A percentile compares a stretch with the other conserved stretches of the same genome.
Conservation (phyloP, 2,113 vertebrate species). For the Canis aureus region DNA sequence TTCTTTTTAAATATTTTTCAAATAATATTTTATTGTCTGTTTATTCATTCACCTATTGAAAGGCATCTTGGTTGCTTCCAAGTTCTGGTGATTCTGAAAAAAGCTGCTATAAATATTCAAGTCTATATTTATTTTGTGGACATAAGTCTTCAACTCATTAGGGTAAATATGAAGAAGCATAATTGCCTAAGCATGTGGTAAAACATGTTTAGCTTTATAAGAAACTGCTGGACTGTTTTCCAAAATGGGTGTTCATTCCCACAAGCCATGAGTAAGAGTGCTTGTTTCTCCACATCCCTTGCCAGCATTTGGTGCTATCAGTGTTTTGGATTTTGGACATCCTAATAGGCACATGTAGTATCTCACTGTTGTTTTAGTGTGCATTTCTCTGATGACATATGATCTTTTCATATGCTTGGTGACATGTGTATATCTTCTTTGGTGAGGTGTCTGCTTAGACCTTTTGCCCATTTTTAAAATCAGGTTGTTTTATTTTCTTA, state of each 20-base stretch:
- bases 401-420: neutral
- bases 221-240: neutral
- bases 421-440: neutral
- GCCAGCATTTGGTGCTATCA: neutral
- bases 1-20: neutral
- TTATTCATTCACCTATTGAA: neutral
- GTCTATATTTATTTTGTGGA: neutral
- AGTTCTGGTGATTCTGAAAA: neutral
- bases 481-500: neutral
- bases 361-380: neutral
- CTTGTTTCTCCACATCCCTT: neutral
- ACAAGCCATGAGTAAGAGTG: neutral
- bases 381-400: neutral
- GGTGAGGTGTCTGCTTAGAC: neutral
- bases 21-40: neutral
- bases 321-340: neutral
- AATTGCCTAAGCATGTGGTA: neutral
- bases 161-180: neutral
- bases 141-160: neutral
- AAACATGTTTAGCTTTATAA: neutral
- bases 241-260: neutral
- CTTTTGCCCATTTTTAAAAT: neutral
- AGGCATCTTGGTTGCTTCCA: neutral
- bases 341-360: neutral
- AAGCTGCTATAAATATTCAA: neutral